These are phyloP conservation scores for Myotis daubentonii DNA, from an alignment of 2,797 vertebrate species.

Conservation along the genomic window DNA sequence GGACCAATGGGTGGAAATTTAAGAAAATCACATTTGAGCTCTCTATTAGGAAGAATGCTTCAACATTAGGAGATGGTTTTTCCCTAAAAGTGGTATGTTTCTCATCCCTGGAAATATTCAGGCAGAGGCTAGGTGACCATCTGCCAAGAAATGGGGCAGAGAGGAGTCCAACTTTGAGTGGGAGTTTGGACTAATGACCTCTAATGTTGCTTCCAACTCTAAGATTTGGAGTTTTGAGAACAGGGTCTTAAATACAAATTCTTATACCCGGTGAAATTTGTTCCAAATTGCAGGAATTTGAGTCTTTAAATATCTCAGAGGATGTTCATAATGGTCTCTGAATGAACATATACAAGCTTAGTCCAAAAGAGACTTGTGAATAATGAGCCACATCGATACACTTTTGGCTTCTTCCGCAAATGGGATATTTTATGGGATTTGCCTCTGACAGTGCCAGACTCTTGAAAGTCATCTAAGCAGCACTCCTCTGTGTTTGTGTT, in stretches of 20 bases:
- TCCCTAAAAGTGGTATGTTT: constrained; percentile 11
- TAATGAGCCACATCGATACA: constrained; percentile 35
- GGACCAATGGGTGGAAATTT: background rate
- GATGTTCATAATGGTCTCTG: constrained; percentile 57
- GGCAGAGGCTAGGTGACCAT: constrained; percentile 35
- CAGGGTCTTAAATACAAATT: constrained; percentile 1
- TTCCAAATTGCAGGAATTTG: constrained; percentile 52
- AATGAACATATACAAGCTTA: constrained; percentile 47
- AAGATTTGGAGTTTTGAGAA: constrained; percentile 30
- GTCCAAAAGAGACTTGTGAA: constrained; percentile 68
- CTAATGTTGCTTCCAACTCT: constrained; percentile 28
- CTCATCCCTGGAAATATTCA: constrained; percentile 35
- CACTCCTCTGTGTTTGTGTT: background rate
- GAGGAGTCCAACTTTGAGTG: background rate
- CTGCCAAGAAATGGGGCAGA: constrained; percentile 30
- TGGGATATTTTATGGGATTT: constrained; percentile 50
- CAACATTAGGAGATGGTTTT: background rate
- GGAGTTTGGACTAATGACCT: constrained; percentile 56
- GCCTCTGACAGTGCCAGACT: constrained; percentile 50
- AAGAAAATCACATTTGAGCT: background rate
- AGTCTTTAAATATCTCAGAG: constrained; percentile 40
- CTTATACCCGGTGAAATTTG: constrained; percentile 23
- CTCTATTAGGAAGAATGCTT: background rate
- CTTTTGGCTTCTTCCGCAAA: constrained; percentile 52
- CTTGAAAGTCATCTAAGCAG: constrained; percentile 49